These are phyloP conservation scores for Spodoptera litura DNA, from an alignment of 1,140 invertebrate genomes.

Conservation along the genomic window DNA sequence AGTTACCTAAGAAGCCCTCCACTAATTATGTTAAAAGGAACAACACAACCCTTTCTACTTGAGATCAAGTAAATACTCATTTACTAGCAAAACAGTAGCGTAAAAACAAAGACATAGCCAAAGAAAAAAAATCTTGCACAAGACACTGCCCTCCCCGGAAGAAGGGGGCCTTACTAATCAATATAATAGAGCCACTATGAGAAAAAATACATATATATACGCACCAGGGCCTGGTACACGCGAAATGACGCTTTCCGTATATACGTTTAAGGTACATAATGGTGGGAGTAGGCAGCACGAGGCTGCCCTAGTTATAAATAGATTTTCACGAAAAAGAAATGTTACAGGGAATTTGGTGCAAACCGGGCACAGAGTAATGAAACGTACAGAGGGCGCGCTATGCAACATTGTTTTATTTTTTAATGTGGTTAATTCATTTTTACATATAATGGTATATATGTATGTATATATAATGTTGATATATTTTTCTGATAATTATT, in stretches of 20 bases:
- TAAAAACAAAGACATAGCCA: slow-evolving; percentile 75
- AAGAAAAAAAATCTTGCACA: slow-evolving; percentile 70
- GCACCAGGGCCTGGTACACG: slow-evolving; percentile 44
- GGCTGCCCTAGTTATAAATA: slow-evolving; percentile 85
- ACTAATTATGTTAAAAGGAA: slow-evolving; percentile 41
- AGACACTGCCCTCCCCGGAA: slow-evolving; percentile 73
- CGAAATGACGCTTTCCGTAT: slow-evolving; percentile 59
- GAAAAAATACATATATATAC: slow-evolving; percentile 77
- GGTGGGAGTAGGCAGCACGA: slow-evolving; percentile 54
- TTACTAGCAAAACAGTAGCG: slow-evolving; percentile 44
- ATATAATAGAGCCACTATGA: slow-evolving; percentile 86
- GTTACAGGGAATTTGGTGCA: slow-evolving; percentile 85
- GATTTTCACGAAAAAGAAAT: slow-evolving; percentile 86
- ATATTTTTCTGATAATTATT: too few species aligned
- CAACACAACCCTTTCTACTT: slow-evolving; percentile 38
- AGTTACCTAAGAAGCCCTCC: neutral
- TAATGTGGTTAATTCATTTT: neutral
- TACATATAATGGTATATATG: neutral
- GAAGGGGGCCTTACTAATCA: slow-evolving; percentile 80
- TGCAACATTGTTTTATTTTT: slow-evolving; percentile 37
- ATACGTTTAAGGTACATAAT: slow-evolving; percentile 55
- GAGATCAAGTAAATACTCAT: slow-evolving; percentile 33
- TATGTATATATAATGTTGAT: neutral
- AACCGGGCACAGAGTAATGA: slow-evolving; percentile 71
- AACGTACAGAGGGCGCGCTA: slow-evolving; percentile 19